These are phyloP conservation scores for Isaurus tuberculatus DNA, from an alignment of 92 coral and sea anemone species.

Conservation along the genomic window DNA sequence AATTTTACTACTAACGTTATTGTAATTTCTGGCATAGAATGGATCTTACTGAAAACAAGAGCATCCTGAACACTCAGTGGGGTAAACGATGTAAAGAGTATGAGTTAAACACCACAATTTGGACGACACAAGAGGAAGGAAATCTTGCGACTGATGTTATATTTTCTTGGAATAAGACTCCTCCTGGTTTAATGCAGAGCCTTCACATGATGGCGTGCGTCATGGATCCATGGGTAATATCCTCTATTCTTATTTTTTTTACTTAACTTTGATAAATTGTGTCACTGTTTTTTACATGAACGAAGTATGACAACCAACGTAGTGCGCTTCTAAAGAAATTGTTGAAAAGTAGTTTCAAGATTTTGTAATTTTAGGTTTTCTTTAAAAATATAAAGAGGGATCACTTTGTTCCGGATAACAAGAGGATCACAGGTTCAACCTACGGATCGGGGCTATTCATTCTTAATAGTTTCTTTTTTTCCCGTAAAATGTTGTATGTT, in stretches of 20 bases:
- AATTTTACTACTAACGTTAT: too few species aligned
- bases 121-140: slow-evolving; percentile 30
- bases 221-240: slow-evolving; percentile 43
- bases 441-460: too few species aligned
- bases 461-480: too few species aligned
- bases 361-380: too few species aligned
- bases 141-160: slow-evolving; percentile 41
- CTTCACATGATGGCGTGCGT: slow-evolving; percentile 28
- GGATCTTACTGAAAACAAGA: slow-evolving; percentile 27
- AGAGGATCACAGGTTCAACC: too few species aligned
- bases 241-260: background rate
- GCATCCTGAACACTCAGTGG: slow-evolving; percentile 42
- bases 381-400: too few species aligned
- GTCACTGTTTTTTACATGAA: too few species aligned
- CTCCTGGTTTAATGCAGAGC: slow-evolving; percentile 4
- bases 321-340: too few species aligned
- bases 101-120: slow-evolving; percentile 26
- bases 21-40: slow-evolving; percentile 7
- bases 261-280: background rate
- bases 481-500: too few species aligned
- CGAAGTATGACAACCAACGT: too few species aligned
- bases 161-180: slow-evolving; percentile 47
- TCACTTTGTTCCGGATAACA: too few species aligned
- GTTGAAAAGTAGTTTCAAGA: too few species aligned
- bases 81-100: slow-evolving; percentile 52